Base-by-base conservation (phyloP, 1,140 invertebrate genomes). In the Cyrtorhinus lividipennis region DNA sequence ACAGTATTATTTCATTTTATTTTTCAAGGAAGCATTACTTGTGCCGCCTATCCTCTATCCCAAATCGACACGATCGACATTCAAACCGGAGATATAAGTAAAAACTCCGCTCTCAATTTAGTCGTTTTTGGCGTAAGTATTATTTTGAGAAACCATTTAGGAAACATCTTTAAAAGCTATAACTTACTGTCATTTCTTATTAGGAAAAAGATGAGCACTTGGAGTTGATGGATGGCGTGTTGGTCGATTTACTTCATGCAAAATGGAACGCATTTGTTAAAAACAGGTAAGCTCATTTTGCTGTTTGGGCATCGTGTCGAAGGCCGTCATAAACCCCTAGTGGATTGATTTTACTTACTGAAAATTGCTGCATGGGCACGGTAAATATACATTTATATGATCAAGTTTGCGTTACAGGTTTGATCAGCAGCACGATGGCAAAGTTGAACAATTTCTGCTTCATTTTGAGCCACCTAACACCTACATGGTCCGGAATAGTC, bases 261-360 rank as follows among this genome's bases (percentile, higher is more conserved):
- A 99, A 99, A 77, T 99, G 95, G 95, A 92, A 95, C 68, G 90
- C 93, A 0, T 98, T 96, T 76, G 91, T 94, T 1, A 94, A 94
- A 75, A 90, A 85, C 62, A 80, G 82, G 83, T 84, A 74, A 67
- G 62, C 30, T n/a, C n/a, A n/a, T n/a, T n/a, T n/a, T n/a, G n/a
- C n/a, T n/a, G n/a, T n/a, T n/a, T n/a, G n/a, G n/a, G n/a, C n/a
- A n/a, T n/a, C n/a, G n/a, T n/a, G n/a, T n/a, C n/a, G n/a, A n/a
- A n/a, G n/a, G n/a, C n/a, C n/a, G n/a, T n/a, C n/a, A n/a, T n/a
- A n/a, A n/a, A n/a, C n/a, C n/a, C n/a, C n/a, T n/a, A n/a, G n/a
- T n/a, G n/a, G n/a, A n/a, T n/a, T n/a, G n/a, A n/a, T n/a, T n/a
- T n/a, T n/a, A n/a, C n/a, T n/a, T n/a, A n/a, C n/a, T n/a, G n/a